These are phyloP conservation scores for Microplitis manilae DNA, from an alignment of 2,888 invertebrate species.

Conservation along the genomic window DNA sequence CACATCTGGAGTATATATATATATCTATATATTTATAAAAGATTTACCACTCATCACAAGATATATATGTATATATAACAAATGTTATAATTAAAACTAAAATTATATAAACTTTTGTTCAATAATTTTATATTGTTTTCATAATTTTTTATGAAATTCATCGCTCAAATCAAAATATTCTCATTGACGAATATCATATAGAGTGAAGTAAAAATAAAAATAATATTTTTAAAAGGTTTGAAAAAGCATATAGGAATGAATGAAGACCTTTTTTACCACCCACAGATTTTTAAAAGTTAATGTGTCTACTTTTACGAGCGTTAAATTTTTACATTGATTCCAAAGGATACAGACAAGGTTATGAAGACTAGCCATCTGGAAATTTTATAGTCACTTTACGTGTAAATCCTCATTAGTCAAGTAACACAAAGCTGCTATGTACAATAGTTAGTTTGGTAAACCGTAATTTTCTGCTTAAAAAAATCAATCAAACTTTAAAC, in stretches of 20 bases:
- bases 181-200: not conserved
- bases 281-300: conserved; percentile 26
- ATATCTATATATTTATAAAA: no score
- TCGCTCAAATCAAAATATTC: not conserved
- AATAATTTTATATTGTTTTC: not conserved
- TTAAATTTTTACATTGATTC: conserved; percentile 29
- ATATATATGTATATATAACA: no score
- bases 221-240: not conserved
- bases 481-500: not conserved
- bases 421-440: conserved; percentile 57
- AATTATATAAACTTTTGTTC: no score
- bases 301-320: conserved; percentile 40
- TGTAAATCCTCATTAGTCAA: conserved; percentile 59
- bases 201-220: not conserved
- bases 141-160: not conserved
- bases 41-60: no score
- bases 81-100: no score
- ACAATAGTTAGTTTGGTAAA: not conserved
- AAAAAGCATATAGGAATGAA: not conserved
- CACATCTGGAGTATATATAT: no score
- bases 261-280: conserved; percentile 27
- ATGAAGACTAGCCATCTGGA: conserved; percentile 64
- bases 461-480: conserved; percentile 24
- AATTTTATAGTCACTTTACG: conserved; percentile 65
- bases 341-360: conserved; percentile 33